These are phyloP conservation scores for Acleris holmiana DNA, from an alignment of 2,888 invertebrate species.

Conservation along the genomic window DNA sequence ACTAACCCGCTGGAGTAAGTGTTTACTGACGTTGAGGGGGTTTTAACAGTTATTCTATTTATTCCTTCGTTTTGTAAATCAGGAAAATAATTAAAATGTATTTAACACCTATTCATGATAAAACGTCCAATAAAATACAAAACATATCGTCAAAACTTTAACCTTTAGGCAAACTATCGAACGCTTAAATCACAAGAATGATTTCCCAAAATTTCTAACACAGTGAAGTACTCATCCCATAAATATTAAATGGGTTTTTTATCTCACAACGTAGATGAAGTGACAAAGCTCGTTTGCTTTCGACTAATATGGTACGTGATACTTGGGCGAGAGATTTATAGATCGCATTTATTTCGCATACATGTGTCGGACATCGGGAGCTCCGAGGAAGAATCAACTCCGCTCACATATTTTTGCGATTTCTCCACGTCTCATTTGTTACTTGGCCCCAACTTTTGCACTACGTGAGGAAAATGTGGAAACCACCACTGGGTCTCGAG, in stretches of 20 bases:
- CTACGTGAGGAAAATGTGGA: constrained; percentile 35
- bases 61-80: no score
- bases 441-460: constrained; percentile 33
- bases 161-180: no score
- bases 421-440: constrained; percentile 40
- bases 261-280: constrained; percentile 14
- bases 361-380: constrained; percentile 29
- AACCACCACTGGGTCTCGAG: neutral
- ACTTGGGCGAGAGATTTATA: constrained; percentile 31
- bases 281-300: constrained; percentile 13
- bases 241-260: constrained; percentile 13
- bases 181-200: no score
- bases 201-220: neutral
- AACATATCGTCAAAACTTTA: no score
- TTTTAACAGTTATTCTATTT: no score
- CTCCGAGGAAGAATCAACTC: constrained; percentile 36
- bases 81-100: no score
- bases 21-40: no score
- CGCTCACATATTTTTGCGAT: constrained; percentile 38
- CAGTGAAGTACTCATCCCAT: neutral
- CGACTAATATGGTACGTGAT: constrained; percentile 32
- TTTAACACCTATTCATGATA: no score
- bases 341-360: constrained; percentile 27
- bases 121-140: no score
- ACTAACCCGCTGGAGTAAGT: no score